Evolutionary conservation across 2,113 vertebrate species (phyloP).

Genomic region (Mirounga angustirostris): DNA sequence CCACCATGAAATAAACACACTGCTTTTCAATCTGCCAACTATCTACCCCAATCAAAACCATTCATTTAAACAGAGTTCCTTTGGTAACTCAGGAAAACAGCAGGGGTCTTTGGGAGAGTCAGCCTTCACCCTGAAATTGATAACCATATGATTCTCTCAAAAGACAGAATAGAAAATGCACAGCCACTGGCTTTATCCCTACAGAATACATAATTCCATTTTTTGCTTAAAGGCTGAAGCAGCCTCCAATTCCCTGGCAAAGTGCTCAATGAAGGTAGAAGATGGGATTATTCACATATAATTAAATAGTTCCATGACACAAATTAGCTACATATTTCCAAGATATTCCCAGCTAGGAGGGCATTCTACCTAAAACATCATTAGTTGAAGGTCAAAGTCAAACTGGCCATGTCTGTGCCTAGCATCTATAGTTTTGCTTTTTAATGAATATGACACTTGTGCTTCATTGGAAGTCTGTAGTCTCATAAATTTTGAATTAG

Average conservation of each 20-base stretch:
- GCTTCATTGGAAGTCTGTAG: conserved; percentile 10
- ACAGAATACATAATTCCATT: neutral
- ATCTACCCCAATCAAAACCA: neutral
- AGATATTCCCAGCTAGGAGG: neutral
- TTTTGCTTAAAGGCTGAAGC: conserved; percentile 1
- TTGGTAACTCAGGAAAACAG: conserved; percentile 1
- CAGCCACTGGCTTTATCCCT: neutral
- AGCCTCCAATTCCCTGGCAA: neutral
- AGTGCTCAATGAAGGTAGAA: neutral
- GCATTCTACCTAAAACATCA: conserved; percentile 2
- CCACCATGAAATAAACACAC: conserved; percentile 21
- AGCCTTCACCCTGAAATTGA: neutral
- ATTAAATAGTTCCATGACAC: conserved; percentile 41
- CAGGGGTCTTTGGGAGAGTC: neutral
- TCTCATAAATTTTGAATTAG: conserved; percentile 30
- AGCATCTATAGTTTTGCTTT: neutral
- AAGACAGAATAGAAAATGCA: conserved; percentile 46
- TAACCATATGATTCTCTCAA: conserved; percentile 6
- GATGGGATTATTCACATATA: neutral
- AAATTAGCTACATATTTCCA: conserved; percentile 51
- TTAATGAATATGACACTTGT: conserved; percentile 46
- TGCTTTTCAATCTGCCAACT: conserved; percentile 5
- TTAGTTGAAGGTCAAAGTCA: conserved; percentile 25
- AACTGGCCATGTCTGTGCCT: neutral
- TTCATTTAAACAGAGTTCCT: neutral